Evolutionary conservation across 2,113 vertebrate genomes (phyloP), one percentile per base, ranked within the genome.

Genomic region (Varanus salvator): DNA sequence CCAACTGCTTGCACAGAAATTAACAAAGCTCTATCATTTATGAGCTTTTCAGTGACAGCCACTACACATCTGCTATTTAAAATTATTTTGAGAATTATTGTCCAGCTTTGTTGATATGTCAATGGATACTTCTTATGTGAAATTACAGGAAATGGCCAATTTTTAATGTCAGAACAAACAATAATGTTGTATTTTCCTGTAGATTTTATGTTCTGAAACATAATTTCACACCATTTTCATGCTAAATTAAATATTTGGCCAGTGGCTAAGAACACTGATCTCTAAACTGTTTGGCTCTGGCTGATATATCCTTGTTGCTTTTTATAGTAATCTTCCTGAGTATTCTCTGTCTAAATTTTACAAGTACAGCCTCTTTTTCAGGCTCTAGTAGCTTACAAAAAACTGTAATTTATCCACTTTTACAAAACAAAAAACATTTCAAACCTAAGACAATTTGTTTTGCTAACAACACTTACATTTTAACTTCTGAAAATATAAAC

Each of bases 131-230:
- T 92, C 93, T 75, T 29, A 81, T 9, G 44, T 83, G 57, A 90
- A 93, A 94, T 92, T 92, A 90, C 90, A 92, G 77, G 68, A 94
- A 91, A 48, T 87, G 7, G 85, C 78, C 89, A 90, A 86, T 71
- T 91, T 83, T 50, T 92, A 85, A 86, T 80, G 84, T 89, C 90
- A 95, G 94, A 95, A 95, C 93, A 94, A 94, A 93, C 50, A 90
- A 92, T 87, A 44, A 80, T 52, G 88, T 27, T 91, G 87, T 85
- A 93, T 88, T 85, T 83, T 87, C 89, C 44, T 93, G 72, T 19
- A 75, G 34, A 89, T 87, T 64, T 75, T 2, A 92, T 0, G 23
- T 82, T 89, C 90, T 44, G 90, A 89, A 94, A 77, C 75, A 85
- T 77, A 29, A n/a, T 89, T 82, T 94, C 64, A 80, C 34, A 82